Percentiles rank a stretch among this genome's conserved stretches.
phyloP scores from a whole-genome alignment of 2,888 invertebrate species.

The Andrena chrysosceles region DNA sequence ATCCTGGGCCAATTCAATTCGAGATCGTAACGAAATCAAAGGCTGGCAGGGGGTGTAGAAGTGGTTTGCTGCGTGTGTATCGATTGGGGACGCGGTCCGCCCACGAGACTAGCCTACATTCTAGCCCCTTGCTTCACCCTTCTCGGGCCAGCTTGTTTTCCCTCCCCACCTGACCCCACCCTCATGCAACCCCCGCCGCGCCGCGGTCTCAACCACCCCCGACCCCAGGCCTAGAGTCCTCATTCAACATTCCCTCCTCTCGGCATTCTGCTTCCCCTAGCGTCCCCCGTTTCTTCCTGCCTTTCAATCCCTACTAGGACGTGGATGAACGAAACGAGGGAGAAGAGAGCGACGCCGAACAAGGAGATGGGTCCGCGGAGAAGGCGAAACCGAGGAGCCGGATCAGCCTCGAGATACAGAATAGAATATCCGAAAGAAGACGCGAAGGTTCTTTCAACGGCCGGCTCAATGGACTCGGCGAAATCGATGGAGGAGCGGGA shows the following conservation, averaged over 20 bases:
- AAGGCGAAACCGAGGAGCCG: conserved; percentile 31
- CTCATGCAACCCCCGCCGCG: neutral
- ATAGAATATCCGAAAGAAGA: conserved; percentile 25
- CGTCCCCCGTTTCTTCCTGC: conserved; percentile 8
- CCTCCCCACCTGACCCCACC: conserved; percentile 51
- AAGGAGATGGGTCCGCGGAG: neutral
- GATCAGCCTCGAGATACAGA: neutral
- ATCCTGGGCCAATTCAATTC: conserved; percentile 46
- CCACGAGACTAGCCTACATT: conserved; percentile 82
- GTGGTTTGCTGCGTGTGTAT: conserved; percentile 77
- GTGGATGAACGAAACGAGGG: conserved; percentile 52
- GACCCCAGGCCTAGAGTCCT: conserved; percentile 65
- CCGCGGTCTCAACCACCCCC: conserved; percentile 14
- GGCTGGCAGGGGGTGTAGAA: conserved; percentile 49
- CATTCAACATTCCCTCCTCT: conserved; percentile 79
- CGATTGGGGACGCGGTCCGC: conserved; percentile 84
- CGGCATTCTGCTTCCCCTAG: conserved; percentile 50
- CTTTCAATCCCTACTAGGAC: conserved; percentile 48
- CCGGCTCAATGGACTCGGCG: conserved; percentile 36
- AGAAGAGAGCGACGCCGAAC: conserved; percentile 16
- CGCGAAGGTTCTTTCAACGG: conserved; percentile 29
- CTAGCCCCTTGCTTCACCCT: conserved; percentile 71
- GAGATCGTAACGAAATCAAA: conserved; percentile 61
- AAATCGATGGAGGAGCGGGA: neutral
- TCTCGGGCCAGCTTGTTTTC: conserved; percentile 51